Base-by-base conservation (phyloP, 2,888 invertebrate species). In the Girardia tigrina region DNA sequence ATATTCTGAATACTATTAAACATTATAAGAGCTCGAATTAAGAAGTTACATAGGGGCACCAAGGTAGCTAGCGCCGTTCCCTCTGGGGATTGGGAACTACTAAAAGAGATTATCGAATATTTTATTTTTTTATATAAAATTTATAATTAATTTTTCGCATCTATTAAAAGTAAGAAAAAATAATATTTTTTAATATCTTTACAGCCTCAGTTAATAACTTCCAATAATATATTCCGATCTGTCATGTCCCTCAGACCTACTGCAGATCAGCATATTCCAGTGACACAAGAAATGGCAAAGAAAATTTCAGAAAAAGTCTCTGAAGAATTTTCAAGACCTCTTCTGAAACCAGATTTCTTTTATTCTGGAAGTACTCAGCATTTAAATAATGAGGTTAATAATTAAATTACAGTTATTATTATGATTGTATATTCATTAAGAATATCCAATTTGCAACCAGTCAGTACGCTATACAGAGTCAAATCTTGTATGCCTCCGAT, bases 361-460 rank as follows among this genome's bases (percentile, higher is more conserved):
- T 56, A 56, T 56, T 23, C 56, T n/a, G 56, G 56, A n/a, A 56
- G 56, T n/a, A 56, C n/a, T 56, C 56, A 56, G n/a, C 56, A 56
- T 56, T 56, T 56, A n/a, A 56, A 56, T 16, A 56, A 56, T 56
- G 56, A 56, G n/a, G 56, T 56, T 4, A 20, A 56, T 56, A 12
- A 4, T 8, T 56, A n/a, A n/a, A n/a, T n/a, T n/a, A n/a, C n/a
- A n/a, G n/a, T n/a, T n/a, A n/a, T n/a, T n/a, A n/a, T n/a, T n/a
- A n/a, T n/a, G n/a, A n/a, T n/a, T n/a, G n/a, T n/a, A n/a, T n/a
- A n/a, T n/a, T n/a, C n/a, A n/a, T 56, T 56, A n/a, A 56, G 56
- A 56, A 56, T 23, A 56, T 56, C 23, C 56, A 56, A 20, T 56
- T 56, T 16, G n/a, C n/a, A 6, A 56, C 6, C 56, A 56, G 56